Base-by-base conservation (phyloP, 2,113 vertebrate species). In the Lasiurus cinereus region DNA sequence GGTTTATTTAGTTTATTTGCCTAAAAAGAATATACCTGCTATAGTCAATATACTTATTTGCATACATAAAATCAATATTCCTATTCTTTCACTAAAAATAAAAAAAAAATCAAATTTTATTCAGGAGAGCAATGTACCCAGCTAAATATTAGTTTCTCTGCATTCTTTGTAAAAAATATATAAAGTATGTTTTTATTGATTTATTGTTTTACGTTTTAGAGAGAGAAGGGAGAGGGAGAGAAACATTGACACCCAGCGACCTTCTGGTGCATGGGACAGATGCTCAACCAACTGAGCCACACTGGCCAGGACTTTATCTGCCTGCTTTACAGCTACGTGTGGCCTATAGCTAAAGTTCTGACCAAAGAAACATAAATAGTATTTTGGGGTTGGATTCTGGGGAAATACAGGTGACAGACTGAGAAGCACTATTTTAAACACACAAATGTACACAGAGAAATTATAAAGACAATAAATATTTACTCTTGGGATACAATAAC, bases 401-500 rank as follows among this genome's bases (percentile, higher is more conserved):
- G 46, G 36, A 85, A 85, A 83, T 50, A 74, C 16, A 62, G 36
- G 13, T 52, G 67, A 85, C 11, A 66, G 46, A 62, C 43, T 4
- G 0, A 48, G 24, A 72, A 16, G 6, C 8, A 80, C 43, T 77
- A 77, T 67, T 77, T 95, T 92, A 92, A 88, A 83, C 9, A 84
- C 5, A 66, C 1, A 50, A 2, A 92, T 13, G 82, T 3, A 78
- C 21, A 74, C 0, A 39, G 14, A 85, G 5, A 88, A 59, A 11
- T 52, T 69, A 69, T 39, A 82, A 72, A 90, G 64, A 92, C 72
- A 52, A 56, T 19, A 91, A 29, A 66, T 43, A 96, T 64, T 95
- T 87, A 74, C 39, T 72, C 52, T 36, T 74, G 19, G 39, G 52
- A 59, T 66, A 78, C 0, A 82, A 1, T 62, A 93, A 91, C 43